phyloP scores from a whole-genome alignment of 2,888 invertebrate species.

The Pediacus dermestoides region DNA sequence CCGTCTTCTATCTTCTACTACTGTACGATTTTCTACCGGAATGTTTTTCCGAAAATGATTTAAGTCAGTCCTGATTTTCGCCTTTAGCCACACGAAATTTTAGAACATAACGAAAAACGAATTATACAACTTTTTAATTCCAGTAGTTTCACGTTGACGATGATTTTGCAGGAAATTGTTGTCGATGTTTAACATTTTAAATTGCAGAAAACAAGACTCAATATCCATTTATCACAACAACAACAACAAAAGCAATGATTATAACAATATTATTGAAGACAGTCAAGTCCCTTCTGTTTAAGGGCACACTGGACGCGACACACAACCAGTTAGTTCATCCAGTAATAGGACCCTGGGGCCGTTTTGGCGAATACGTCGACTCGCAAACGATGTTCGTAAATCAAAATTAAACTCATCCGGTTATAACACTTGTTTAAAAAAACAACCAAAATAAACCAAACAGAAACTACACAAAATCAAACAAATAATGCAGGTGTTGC shows the following conservation, averaged over 20 bases:
- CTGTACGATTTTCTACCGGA: no score
- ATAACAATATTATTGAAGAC: slow-evolving; percentile 3
- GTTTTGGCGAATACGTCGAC: slow-evolving; percentile 42
- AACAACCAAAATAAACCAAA: background rate
- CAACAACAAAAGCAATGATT: slow-evolving; percentile 18
- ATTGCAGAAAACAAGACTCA: slow-evolving; percentile 45
- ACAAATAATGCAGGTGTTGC: no score
- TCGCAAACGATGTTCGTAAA: slow-evolving; percentile 3
- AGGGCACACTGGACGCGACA: slow-evolving; percentile 21
- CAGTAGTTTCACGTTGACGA: slow-evolving; percentile 78
- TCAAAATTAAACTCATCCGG: slow-evolving; percentile 9
- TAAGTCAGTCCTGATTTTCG: slow-evolving; percentile 17
- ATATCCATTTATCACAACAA: slow-evolving; percentile 49
- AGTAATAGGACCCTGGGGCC: slow-evolving; percentile 29
- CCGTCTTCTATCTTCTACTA: no score
- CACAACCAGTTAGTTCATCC: slow-evolving; percentile 12
- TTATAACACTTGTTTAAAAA: slow-evolving; percentile 1
- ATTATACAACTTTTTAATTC: slow-evolving; percentile 82
- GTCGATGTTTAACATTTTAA: slow-evolving; percentile 67
- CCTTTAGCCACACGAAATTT: slow-evolving; percentile 42
- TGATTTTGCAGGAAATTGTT: slow-evolving; percentile 76
- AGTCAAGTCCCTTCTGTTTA: slow-evolving; percentile 26
- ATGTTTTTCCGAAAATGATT: no score
- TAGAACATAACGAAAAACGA: slow-evolving; percentile 85
- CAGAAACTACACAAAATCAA: background rate